Percentiles rank a stretch among this genome's conserved stretches.
These are phyloP conservation scores for Rhysida immarginata DNA, from an alignment of 1,140 invertebrate species.

Conservation along the genomic window DNA sequence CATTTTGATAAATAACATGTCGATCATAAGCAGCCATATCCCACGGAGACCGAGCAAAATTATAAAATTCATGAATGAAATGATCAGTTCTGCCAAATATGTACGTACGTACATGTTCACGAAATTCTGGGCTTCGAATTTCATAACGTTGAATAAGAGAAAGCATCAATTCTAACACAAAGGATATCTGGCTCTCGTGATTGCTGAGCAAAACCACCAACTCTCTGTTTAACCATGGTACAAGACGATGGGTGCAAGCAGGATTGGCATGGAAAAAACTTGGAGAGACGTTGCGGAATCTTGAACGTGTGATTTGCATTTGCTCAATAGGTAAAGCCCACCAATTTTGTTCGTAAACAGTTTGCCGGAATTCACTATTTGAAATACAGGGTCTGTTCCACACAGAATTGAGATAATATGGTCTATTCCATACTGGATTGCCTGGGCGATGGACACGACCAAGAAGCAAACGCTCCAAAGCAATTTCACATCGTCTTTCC, in stretches of 20 bases:
- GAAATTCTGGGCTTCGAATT: conserved; percentile 58
- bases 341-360: conserved; percentile 56
- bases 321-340: conserved; percentile 47
- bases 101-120: conserved; percentile 32
- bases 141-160: conserved; percentile 47
- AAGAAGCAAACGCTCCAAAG: conserved; percentile 35
- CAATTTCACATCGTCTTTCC: conserved; percentile 35
- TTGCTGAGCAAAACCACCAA: conserved; percentile 47
- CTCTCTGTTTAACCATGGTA: conserved; percentile 78
- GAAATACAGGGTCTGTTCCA: conserved; percentile 11
- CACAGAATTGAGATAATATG: conserved; percentile 11
- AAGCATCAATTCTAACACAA: conserved; percentile 50
- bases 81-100: conserved; percentile 36
- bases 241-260: conserved; percentile 55
- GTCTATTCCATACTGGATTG: conserved; percentile 10
- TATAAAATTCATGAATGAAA: conserved; percentile 77
- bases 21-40: conserved; percentile 52
- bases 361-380: conserved; percentile 39
- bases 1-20: conserved; percentile 26
- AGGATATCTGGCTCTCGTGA: conserved; percentile 37
- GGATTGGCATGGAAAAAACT: conserved; percentile 57
- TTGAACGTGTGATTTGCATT: conserved; percentile 36
- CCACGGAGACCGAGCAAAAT: conserved; percentile 68
- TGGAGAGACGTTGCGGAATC: conserved; percentile 52
- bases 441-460: conserved; percentile 2